A percentile compares a stretch with the other conserved stretches of the same genome.
Conservation (phyloP, 2,113 vertebrate species). For the Scomber scombrus region DNA sequence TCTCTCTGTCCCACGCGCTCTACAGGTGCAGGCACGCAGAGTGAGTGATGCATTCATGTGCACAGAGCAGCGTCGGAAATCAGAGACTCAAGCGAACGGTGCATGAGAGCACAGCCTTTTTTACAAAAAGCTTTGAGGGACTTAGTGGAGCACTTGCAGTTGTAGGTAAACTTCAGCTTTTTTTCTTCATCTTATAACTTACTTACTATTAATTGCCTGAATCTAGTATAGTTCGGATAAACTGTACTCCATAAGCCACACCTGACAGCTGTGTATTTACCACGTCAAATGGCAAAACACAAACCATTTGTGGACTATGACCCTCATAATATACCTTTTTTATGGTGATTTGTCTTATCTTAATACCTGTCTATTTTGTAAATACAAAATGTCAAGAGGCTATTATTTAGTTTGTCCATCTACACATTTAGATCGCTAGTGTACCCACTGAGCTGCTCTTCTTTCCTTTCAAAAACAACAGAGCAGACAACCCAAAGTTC, state of each 20-base stretch:
- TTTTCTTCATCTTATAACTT: no score
- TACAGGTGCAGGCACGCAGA: no score
- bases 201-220: no score
- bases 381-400: conserved; percentile 23
- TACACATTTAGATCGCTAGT: conserved; percentile 36
- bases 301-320: background rate
- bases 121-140: no score
- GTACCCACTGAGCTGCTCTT: conserved; percentile 16
- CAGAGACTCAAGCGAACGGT: no score
- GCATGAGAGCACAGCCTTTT: no score
- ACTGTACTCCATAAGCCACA: background rate
- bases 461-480: conserved; percentile 50
- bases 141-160: no score
- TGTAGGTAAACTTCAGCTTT: no score
- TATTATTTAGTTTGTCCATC: conserved; percentile 28
- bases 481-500: conserved; percentile 61
- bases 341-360: conserved; percentile 11
- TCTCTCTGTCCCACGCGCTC: no score
- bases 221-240: no score
- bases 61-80: no score
- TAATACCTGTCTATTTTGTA: background rate
- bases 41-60: no score
- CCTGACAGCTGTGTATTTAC: background rate
- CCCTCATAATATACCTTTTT: conserved; percentile 1
- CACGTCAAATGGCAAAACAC: background rate